phyloP scores from a whole-genome alignment of 2,888 invertebrate species.

The Drosophila phalerata region DNA sequence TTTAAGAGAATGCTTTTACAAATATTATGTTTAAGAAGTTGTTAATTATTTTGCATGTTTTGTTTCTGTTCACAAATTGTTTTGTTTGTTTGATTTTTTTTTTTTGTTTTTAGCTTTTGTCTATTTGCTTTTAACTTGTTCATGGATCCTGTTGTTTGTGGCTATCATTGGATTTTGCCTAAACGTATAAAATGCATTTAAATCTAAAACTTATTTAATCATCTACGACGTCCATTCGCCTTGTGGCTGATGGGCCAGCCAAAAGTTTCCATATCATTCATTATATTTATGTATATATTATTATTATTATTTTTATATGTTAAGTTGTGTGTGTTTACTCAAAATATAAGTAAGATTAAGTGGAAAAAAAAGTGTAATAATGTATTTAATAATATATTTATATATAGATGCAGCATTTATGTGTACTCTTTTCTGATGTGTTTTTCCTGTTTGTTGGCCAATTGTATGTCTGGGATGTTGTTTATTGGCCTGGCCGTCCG shows the following conservation, averaged over 20 bases:
- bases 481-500: constrained; percentile 23
- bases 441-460: constrained; percentile 46
- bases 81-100: constrained; percentile 11
- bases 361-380: constrained; percentile 37
- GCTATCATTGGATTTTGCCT: constrained; percentile 37
- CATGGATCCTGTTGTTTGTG: constrained; percentile 2
- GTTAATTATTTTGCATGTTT: constrained; percentile 8
- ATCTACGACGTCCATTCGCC: constrained; percentile 40
- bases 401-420: constrained; percentile 57
- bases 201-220: constrained; percentile 74
- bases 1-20: constrained; percentile 35
- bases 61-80: constrained; percentile 9
- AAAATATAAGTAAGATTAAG: constrained; percentile 41
- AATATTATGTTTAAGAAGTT: constrained; percentile 2
- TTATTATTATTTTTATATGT: constrained; percentile 17
- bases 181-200: constrained; percentile 74
- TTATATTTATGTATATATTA: constrained; percentile 18
- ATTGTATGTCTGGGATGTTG: constrained; percentile 21
- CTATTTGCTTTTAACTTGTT: constrained; percentile 15
- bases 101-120: constrained; percentile 15
- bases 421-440: constrained; percentile 68
- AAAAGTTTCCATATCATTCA: constrained; percentile 23
- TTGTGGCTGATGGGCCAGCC: constrained; percentile 11
- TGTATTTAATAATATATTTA: constrained; percentile 36
- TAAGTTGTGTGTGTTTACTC: constrained; percentile 32